Percentiles rank a stretch among this genome's conserved stretches.
Conservation (phyloP, 2,113 vertebrate genomes). For the Mugil cephalus region DNA sequence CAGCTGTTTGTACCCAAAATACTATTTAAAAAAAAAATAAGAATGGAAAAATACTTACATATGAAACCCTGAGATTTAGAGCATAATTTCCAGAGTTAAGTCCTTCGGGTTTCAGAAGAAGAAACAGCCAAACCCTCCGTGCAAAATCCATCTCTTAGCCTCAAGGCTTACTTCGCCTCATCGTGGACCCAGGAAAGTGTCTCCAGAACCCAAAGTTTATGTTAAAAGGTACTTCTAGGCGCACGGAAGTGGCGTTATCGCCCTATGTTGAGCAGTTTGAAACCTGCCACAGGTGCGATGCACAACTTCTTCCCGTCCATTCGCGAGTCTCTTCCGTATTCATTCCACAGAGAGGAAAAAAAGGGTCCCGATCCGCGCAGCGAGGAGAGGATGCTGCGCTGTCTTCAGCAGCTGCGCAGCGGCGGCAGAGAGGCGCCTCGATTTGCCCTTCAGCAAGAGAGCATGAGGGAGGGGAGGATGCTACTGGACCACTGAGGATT, state of each 20-base stretch:
- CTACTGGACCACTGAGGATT: conserved; percentile 60
- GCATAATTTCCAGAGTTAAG: conserved; percentile 72
- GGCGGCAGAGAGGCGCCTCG: conserved; percentile 46
- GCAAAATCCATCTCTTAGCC: conserved; percentile 75
- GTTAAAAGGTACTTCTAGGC: conserved; percentile 27
- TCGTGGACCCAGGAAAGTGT: conserved; percentile 40
- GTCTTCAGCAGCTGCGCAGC: conserved; percentile 58
- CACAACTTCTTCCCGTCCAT: conserved; percentile 22
- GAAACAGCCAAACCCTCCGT: conserved; percentile 53
- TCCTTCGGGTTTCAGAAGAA: conserved; percentile 59
- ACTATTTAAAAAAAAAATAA: too few relatives aligned
- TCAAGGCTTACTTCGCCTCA: conserved; percentile 47
- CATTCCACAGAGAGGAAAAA: conserved; percentile 35
- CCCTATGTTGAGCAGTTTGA: conserved; percentile 52
- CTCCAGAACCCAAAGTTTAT: conserved; percentile 45
- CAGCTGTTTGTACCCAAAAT: not conserved
- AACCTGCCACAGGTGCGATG: conserved; percentile 31
- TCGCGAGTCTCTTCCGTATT: conserved; percentile 14
- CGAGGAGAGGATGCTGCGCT: conserved; percentile 56
- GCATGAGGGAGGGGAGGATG: conserved; percentile 52
- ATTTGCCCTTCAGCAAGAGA: conserved; percentile 71
- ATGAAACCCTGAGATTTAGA: conserved; percentile 79
- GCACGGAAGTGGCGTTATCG: conserved; percentile 31
- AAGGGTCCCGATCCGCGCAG: conserved; percentile 30
- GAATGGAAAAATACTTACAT: conserved; percentile 70